Percentiles rank a stretch among this genome's conserved stretches.
Evolutionary conservation across 2,888 invertebrate species (phyloP).

Genomic region (Tinea pellionella): DNA sequence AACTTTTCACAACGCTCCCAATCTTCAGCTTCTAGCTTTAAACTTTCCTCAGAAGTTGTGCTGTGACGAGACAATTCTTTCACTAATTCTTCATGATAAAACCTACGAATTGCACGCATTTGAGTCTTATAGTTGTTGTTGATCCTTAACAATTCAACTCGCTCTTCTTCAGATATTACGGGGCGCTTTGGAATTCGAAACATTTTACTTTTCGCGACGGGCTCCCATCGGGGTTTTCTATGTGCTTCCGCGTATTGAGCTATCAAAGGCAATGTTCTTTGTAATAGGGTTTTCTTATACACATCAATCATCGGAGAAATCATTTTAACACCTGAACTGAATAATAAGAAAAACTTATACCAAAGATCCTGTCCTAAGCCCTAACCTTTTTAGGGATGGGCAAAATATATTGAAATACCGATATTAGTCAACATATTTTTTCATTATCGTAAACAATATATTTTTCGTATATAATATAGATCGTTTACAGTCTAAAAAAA

Average conservation of each 20-base stretch:
- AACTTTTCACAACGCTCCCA: conserved; percentile 68
- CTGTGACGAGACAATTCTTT: conserved; percentile 59
- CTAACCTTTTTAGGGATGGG: too few relatives aligned
- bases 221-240: conserved; percentile 84
- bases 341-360: conserved; percentile 76
- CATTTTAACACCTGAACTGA: conserved; percentile 52
- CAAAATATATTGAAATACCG: too few relatives aligned
- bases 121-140: conserved; percentile 77
- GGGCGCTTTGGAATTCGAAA: conserved; percentile 76
- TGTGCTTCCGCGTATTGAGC: conserved; percentile 48
- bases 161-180: conserved; percentile 72
- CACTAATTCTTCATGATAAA: conserved; percentile 63
- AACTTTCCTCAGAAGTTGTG: conserved; percentile 65
- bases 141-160: conserved; percentile 73
- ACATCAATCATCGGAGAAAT: conserved; percentile 20
- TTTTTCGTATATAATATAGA: too few relatives aligned
- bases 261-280: conserved; percentile 39
- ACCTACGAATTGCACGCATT: conserved; percentile 65
- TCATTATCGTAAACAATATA: too few relatives aligned
- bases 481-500: too few relatives aligned
- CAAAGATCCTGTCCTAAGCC: conserved; percentile 63
- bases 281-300: conserved; percentile 29
- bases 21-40: conserved; percentile 72
- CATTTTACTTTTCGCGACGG: conserved; percentile 82
- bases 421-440: too few relatives aligned